A percentile compares a stretch with the other conserved stretches of the same genome.
phyloP scores from a whole-genome alignment of 2,888 invertebrate genomes.

The Orthosia gracilis region DNA sequence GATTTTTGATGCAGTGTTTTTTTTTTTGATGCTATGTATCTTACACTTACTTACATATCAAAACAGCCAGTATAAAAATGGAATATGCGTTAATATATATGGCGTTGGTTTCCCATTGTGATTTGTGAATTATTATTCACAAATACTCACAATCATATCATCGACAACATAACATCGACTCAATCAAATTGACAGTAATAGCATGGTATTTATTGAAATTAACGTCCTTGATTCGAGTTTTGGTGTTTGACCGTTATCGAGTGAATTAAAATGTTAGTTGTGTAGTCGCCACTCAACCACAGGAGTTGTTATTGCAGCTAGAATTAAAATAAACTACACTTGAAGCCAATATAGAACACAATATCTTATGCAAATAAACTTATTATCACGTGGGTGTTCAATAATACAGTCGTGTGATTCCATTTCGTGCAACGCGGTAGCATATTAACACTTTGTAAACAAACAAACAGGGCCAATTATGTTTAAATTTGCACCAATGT shows the following conservation, averaged over 20 bases:
- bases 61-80: neutral
- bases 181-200: too few species aligned
- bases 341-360: constrained; percentile 41
- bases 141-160: too few species aligned
- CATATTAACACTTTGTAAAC: constrained; percentile 32
- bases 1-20: neutral
- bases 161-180: too few species aligned
- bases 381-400: constrained; percentile 40
- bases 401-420: constrained; percentile 52
- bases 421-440: constrained; percentile 35
- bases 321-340: constrained; percentile 30
- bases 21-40: too few species aligned
- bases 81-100: neutral
- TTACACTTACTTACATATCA: too few species aligned
- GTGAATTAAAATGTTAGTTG: neutral
- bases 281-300: neutral
- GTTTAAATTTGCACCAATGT: constrained; percentile 14
- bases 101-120: neutral
- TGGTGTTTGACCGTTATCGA: too few species aligned
- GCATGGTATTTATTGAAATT: too few species aligned
- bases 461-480: constrained; percentile 32
- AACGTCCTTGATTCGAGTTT: too few species aligned
- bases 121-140: too few species aligned
- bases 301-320: constrained; percentile 26
- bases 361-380: constrained; percentile 51